These are phyloP conservation scores for Eupithecia vulgata DNA, from an alignment of 2,888 invertebrate genomes.

Conservation along the genomic window DNA sequence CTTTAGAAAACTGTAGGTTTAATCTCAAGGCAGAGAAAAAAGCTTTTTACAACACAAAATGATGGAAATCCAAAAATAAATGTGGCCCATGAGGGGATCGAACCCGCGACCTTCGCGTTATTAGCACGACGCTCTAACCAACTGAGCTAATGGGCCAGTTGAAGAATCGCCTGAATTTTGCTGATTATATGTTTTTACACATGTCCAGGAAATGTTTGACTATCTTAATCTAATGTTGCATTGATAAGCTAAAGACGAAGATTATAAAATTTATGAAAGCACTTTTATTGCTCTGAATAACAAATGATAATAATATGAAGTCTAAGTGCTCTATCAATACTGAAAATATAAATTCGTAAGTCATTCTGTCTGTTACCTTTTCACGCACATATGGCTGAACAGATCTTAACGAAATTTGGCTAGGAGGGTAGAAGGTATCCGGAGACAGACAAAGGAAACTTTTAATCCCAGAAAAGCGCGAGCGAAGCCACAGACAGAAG, in stretches of 20 bases:
- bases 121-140: slow-evolving; percentile 39
- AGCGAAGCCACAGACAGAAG: too few relatives aligned
- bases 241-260: not conserved
- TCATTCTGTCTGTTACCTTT: too few relatives aligned
- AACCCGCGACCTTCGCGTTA: slow-evolving; percentile 39
- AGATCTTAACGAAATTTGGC: too few relatives aligned
- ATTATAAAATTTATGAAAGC: not conserved
- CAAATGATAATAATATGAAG: not conserved
- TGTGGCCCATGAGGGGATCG: slow-evolving; percentile 37
- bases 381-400: too few relatives aligned
- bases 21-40: not conserved
- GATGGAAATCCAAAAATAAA: slow-evolving; percentile 21
- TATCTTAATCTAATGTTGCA: not conserved
- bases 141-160: slow-evolving; percentile 39
- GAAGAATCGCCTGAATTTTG: not conserved
- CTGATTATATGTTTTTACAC: not conserved
- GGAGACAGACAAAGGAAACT: too few relatives aligned
- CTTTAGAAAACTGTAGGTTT: too few relatives aligned
- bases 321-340: too few relatives aligned
- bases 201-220: not conserved
- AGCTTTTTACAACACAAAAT: not conserved
- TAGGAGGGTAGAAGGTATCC: too few relatives aligned
- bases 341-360: not conserved
- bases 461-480: too few relatives aligned
- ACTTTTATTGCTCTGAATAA: not conserved